Evolutionary conservation across 2,113 vertebrate genomes (phyloP).

Genomic region (Perognathus longimembris): DNA sequence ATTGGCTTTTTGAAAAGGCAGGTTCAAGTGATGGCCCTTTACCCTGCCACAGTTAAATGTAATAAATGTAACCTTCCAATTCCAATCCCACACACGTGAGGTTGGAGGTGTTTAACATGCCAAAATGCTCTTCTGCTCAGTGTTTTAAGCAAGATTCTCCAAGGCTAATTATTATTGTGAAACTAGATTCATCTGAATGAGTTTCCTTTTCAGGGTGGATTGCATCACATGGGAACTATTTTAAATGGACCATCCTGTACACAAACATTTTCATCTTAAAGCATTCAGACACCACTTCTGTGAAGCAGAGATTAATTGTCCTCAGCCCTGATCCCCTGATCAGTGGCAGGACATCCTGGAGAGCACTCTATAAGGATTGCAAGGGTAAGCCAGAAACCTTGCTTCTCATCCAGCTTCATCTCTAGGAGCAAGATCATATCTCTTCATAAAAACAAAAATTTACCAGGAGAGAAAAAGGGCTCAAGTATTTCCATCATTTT

Average conservation of each 20-base stretch:
- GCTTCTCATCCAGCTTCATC: neutral
- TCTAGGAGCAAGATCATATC: neutral
- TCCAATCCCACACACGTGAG: neutral
- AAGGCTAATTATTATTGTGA: constrained; percentile 68
- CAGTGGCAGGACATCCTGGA: neutral
- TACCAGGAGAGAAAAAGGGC: neutral
- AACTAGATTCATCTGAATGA: constrained; percentile 58
- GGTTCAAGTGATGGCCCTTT: neutral
- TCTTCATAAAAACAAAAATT: constrained; percentile 43
- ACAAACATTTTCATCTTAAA: constrained; percentile 61
- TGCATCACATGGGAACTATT: constrained; percentile 56
- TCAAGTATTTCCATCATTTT: neutral
- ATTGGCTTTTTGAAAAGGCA: constrained; percentile 33
- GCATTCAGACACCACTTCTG: constrained; percentile 16
- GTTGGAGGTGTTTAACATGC: neutral
- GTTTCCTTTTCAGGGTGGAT: constrained; percentile 61
- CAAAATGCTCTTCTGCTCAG: constrained; percentile 55
- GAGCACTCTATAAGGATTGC: neutral
- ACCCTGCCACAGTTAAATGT: too few species aligned
- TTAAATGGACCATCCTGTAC: constrained; percentile 63
- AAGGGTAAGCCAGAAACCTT: neutral
- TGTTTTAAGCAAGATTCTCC: constrained; percentile 57
- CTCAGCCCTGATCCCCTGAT: neutral
- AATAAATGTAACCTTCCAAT: neutral
- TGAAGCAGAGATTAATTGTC: constrained; percentile 29